Evolutionary conservation across 2,113 vertebrate genomes (phyloP).

Genomic region (Cynoglossus semilaevis): DNA sequence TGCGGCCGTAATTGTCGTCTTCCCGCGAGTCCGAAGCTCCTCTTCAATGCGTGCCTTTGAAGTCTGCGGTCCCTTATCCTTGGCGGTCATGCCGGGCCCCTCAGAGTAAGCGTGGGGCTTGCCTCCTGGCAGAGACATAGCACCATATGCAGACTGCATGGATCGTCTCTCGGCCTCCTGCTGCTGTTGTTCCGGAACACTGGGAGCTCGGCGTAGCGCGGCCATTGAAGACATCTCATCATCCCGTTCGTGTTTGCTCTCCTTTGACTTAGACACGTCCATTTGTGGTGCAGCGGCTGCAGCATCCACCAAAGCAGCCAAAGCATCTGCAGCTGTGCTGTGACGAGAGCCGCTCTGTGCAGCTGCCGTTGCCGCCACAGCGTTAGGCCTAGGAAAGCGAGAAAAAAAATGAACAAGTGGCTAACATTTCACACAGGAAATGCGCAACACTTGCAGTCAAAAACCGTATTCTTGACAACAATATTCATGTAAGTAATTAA

Average conservation of each 20-base stretch:
- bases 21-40: conserved; percentile 93
- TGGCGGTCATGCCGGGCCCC: conserved; percentile 72
- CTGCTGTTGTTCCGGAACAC: conserved; percentile 81
- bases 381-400: conserved; percentile 59
- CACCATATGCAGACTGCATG: conserved; percentile 75
- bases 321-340: conserved; percentile 91
- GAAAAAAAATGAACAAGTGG: not conserved
- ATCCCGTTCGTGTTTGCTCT: conserved; percentile 87
- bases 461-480: no score
- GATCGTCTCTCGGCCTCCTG: conserved; percentile 75
- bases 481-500: no score
- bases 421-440: no score
- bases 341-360: conserved; percentile 86
- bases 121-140: conserved; percentile 73
- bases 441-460: no score
- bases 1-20: conserved; percentile 97
- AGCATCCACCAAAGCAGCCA: conserved; percentile 93
- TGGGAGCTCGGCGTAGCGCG: conserved; percentile 73
- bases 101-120: conserved; percentile 88
- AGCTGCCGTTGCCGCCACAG: conserved; percentile 66
- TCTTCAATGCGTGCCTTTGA: conserved; percentile 94
- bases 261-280: conserved; percentile 91
- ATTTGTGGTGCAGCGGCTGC: conserved; percentile 93
- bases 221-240: conserved; percentile 77
- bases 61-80: conserved; percentile 89